Base-by-base conservation (phyloP, 64 coral and sea anemone genomes). In the Montipora cactus region DNA sequence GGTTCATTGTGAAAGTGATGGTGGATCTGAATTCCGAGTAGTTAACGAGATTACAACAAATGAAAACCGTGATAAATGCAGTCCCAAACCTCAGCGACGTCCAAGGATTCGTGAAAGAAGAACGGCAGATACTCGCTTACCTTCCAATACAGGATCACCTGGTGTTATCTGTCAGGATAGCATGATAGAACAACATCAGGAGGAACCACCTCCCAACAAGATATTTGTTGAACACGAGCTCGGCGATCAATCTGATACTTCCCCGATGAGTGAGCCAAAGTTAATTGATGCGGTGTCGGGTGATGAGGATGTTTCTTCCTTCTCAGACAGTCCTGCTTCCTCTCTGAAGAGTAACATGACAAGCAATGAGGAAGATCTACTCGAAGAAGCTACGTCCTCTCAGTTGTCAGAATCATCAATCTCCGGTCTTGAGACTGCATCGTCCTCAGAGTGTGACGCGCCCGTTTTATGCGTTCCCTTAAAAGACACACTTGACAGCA, bases 71-170 rank as follows among this genome's bases (percentile, higher is more conserved):
- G 58, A 37, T 8, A 83, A 4, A 57, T 61, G 15, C 72, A 48
- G 74, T 61, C 90, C 80, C 4, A 85, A 86, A 45, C 81, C 81
- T 66, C 90, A 92, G 37, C 51, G 90, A 67, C 19, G 47, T 23
- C 82, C 61, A 71, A 71, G 45, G 72, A 12, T 22, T 23, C 82
- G 80, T 76, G 73, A 77, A 1, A 81, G 18, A 59, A 92, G 52
- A 18, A 16, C 66, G 1, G 28, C 79, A 75, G 74, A 83, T 59
- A 59, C n/a, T n/a, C 45, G 51, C 28, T 49, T 48, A 12, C 25
- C 0, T 55, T 16, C 10, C 14, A 28, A 10, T 72, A 28, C 89
- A 81, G 44, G 72, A 67, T 59, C 7, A 13, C 44, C 59, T 46
- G 12, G 59, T 64, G 55, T 47, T 67, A 59, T 45, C 3, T 47